Evolutionary conservation across 2,113 vertebrate species (phyloP).

Genomic region (Dasyornis broadbenti): DNA sequence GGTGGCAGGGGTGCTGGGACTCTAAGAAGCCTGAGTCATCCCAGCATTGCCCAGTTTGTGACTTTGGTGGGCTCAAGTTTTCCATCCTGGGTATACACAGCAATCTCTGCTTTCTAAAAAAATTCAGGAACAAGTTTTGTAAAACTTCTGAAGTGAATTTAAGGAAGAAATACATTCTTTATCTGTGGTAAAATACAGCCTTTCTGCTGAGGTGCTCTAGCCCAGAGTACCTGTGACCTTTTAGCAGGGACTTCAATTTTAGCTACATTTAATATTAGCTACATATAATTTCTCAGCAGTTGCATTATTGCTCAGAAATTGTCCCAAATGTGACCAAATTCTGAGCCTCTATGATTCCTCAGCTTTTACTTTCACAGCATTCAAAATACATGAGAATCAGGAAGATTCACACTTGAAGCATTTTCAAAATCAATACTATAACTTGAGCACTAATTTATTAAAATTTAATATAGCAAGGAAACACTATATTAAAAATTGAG

Average conservation of each 20-base stretch:
- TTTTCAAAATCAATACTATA: conserved; percentile 40
- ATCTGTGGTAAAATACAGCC: background rate
- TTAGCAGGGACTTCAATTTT: background rate
- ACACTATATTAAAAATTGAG: conserved; percentile 35
- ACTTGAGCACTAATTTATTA: conserved; percentile 51
- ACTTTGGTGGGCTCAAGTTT: background rate
- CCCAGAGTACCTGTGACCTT: background rate
- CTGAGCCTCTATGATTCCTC: background rate
- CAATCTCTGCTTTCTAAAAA: background rate
- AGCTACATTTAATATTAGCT: background rate
- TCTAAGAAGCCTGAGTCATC: background rate
- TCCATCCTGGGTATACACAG: background rate
- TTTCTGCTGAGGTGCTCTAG: background rate
- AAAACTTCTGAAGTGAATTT: background rate
- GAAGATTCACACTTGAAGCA: background rate
- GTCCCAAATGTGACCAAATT: background rate
- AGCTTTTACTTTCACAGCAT: background rate
- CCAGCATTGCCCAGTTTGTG: background rate
- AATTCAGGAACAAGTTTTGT: background rate
- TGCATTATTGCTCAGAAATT: background rate
- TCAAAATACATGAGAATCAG: background rate
- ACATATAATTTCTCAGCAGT: background rate
- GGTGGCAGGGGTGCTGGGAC: background rate
- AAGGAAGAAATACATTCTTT: background rate
- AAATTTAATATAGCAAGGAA: conserved; percentile 60